Percentiles rank a stretch among this genome's conserved stretches.
Evolutionary conservation across 2,797 vertebrate species (phyloP).

Genomic region (Helarctos malayanus): DNA sequence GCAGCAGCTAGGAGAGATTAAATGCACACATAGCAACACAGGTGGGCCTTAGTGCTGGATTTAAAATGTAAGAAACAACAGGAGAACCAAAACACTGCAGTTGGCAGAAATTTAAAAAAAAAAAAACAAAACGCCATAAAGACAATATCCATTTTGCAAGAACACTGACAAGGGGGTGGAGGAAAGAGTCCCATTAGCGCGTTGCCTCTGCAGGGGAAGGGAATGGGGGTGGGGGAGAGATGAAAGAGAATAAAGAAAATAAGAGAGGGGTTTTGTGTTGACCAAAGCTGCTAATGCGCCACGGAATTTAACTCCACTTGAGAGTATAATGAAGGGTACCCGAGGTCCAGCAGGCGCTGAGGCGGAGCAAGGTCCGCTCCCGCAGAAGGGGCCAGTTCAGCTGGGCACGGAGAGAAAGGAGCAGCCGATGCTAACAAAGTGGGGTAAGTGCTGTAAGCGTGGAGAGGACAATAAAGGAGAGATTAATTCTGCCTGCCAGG

Average conservation of each 20-base stretch:
- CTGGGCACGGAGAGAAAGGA: not conserved
- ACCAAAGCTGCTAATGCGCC: not conserved
- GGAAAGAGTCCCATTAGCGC: not conserved
- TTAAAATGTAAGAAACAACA: not conserved
- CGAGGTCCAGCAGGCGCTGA: not conserved
- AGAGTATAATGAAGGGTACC: not conserved
- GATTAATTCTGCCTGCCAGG: not conserved
- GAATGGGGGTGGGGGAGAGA: not conserved
- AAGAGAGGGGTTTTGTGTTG: not conserved
- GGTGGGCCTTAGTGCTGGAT: not conserved
- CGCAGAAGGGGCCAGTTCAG: not conserved
- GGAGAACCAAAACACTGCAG: not conserved
- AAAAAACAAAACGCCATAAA: not conserved
- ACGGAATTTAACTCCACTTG: not conserved
- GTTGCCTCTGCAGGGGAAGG: not conserved
- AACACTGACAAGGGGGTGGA: not conserved
- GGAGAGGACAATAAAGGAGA: not conserved
- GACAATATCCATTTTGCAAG: not conserved
- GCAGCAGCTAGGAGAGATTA: not conserved
- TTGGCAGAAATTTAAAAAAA: not conserved
- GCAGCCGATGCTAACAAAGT: not conserved
- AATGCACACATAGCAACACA: not conserved
- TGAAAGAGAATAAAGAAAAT: not conserved
- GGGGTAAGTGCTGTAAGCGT: no score
- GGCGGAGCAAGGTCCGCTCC: not conserved